A percentile compares a stretch with the other conserved stretches of the same genome.
Evolutionary conservation across 2,888 invertebrate genomes (phyloP).

Genomic region (Ctenicera cuprea): DNA sequence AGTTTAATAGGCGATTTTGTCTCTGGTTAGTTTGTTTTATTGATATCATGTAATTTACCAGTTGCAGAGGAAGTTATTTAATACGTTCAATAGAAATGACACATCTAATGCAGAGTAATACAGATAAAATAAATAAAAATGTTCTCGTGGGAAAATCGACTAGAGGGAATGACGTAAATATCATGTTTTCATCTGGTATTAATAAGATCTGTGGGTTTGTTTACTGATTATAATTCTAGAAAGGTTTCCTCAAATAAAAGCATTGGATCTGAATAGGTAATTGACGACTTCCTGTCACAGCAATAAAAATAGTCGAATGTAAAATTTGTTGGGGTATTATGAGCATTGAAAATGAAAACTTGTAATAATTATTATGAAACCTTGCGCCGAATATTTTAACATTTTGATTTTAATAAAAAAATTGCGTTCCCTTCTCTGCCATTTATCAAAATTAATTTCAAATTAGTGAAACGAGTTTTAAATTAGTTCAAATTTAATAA

Average conservation of each 20-base stretch:
- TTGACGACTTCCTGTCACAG: too few relatives aligned
- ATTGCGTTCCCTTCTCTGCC: not conserved
- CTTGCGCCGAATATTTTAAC: not conserved
- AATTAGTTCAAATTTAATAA: not conserved
- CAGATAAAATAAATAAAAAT: too few relatives aligned
- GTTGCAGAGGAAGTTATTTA: slow-evolving; percentile 6
- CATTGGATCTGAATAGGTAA: too few relatives aligned
- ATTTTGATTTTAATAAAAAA: not conserved
- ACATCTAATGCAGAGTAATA: too few relatives aligned
- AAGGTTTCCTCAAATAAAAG: too few relatives aligned
- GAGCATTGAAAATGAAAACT: too few relatives aligned
- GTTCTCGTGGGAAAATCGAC: too few relatives aligned
- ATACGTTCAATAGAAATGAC: too few relatives aligned
- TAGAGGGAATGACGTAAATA: not conserved
- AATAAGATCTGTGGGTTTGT: not conserved
- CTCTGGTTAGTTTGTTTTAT: not conserved
- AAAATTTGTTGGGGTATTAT: too few relatives aligned
- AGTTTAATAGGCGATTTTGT: slow-evolving; percentile 1
- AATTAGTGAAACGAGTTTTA: not conserved
- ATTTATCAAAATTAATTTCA: slow-evolving; percentile 4
- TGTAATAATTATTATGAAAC: not conserved
- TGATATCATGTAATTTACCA: slow-evolving; percentile 4
- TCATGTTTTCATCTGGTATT: not conserved
- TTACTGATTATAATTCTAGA: too few relatives aligned
- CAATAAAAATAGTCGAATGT: too few relatives aligned